A percentile compares a stretch with the other conserved stretches of the same genome.
phyloP scores from a whole-genome alignment of 1,140 invertebrate genomes.

The honey bee (Apis mellifera) region DNA sequence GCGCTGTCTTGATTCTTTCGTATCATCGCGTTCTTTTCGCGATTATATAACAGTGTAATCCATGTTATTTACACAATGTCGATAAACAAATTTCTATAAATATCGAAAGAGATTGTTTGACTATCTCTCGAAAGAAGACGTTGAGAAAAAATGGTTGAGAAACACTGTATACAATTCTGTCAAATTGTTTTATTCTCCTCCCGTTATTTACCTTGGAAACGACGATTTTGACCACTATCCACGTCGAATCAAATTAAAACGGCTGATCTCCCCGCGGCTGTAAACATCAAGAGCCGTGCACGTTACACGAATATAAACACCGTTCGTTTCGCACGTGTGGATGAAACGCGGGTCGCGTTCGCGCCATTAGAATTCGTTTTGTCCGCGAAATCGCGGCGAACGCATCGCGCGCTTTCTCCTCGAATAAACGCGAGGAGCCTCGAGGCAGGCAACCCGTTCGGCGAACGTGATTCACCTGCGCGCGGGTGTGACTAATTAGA shows the following conservation, averaged over 20 bases:
- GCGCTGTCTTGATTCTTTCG: no score
- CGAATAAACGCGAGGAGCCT: slow-evolving; percentile 43
- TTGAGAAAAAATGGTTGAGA: no score
- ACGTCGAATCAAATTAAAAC: slow-evolving; percentile 32
- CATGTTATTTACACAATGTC: no score
- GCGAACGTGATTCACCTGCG: slow-evolving; percentile 66
- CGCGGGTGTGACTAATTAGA: slow-evolving; percentile 61
- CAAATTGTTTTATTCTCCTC: background rate
- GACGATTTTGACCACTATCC: background rate
- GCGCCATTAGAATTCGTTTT: slow-evolving; percentile 52
- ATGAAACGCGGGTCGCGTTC: background rate
- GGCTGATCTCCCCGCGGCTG: slow-evolving; percentile 13
- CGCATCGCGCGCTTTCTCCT: slow-evolving; percentile 55
- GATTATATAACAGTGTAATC: no score
- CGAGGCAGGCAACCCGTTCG: slow-evolving; percentile 58
- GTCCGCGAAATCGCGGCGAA: slow-evolving; percentile 52
- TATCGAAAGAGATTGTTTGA: no score
- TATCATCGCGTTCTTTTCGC: no score
- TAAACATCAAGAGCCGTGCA: background rate
- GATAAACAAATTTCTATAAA: no score
- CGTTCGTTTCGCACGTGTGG: background rate
- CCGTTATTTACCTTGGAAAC: background rate
- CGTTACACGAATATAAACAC: background rate
- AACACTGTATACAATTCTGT: background rate
- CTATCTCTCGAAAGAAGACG: no score